Evolutionary conservation across 2,113 vertebrate species (phyloP).

Genomic region (Myodes glareolus): DNA sequence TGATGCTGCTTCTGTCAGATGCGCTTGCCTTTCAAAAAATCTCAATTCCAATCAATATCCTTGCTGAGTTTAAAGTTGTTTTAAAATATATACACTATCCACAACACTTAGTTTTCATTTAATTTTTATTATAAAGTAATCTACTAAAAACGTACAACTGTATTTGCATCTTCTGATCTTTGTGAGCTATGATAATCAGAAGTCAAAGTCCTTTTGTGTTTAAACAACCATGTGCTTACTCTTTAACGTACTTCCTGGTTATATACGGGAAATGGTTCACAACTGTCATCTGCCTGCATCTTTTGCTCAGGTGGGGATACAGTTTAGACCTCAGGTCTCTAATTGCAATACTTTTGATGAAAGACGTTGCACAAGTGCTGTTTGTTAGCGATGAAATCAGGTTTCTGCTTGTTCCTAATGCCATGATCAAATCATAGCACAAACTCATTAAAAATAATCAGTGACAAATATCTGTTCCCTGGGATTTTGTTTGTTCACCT

Average conservation of each 20-base stretch:
- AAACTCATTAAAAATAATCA: slow-evolving; percentile 94
- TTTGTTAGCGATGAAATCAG: slow-evolving; percentile 93
- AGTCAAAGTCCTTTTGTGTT: slow-evolving; percentile 84
- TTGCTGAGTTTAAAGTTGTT: slow-evolving; percentile 84
- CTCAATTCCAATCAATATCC: slow-evolving; percentile 64
- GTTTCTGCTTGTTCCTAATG: slow-evolving; percentile 95
- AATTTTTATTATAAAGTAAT: slow-evolving; percentile 83
- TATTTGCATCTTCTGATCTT: slow-evolving; percentile 86
- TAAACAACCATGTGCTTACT: slow-evolving; percentile 83
- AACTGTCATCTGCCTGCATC: slow-evolving; percentile 90
- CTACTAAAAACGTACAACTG: slow-evolving; percentile 86
- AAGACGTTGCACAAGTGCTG: slow-evolving; percentile 95
- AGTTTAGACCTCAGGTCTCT: slow-evolving; percentile 95
- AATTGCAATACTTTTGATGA: slow-evolving; percentile 95
- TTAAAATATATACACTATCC: slow-evolving; percentile 86
- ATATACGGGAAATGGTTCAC: slow-evolving; percentile 85
- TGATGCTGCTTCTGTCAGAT: slow-evolving; percentile 80
- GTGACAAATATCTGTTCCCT: slow-evolving; percentile 79
- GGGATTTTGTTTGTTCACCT: slow-evolving; percentile 59
- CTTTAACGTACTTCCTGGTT: slow-evolving; percentile 82
- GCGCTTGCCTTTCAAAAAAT: slow-evolving; percentile 78
- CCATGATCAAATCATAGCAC: slow-evolving; percentile 93
- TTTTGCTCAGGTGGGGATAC: slow-evolving; percentile 92
- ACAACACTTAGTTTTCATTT: slow-evolving; percentile 88
- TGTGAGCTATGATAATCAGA: slow-evolving; percentile 85